Evolutionary conservation across 2,113 vertebrate genomes (phyloP).

Genomic region (Mormyrus lacerda): DNA sequence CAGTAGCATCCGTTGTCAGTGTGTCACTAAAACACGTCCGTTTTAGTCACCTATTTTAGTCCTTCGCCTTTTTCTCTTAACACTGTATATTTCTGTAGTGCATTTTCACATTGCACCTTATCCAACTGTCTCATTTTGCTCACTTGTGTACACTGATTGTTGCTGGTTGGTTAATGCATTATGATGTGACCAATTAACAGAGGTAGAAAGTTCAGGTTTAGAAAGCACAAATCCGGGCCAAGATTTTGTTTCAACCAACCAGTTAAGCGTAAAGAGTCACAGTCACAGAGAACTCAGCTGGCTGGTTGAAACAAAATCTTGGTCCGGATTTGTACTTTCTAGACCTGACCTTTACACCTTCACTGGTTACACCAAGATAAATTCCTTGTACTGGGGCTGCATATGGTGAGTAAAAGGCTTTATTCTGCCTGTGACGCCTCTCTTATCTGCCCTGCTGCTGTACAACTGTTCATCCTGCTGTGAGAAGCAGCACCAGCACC

Average conservation of each 20-base stretch:
- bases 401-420: neutral
- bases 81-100: neutral
- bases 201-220: neutral
- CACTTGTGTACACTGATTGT: neutral
- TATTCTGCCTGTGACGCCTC: neutral
- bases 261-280: neutral
- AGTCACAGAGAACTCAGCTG: neutral
- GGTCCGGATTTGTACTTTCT: neutral
- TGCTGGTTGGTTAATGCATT: neutral
- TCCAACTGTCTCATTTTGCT: neutral
- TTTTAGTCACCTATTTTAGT: neutral
- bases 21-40: neutral
- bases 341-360: neutral
- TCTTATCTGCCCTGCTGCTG: neutral
- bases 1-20: neutral
- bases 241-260: neutral
- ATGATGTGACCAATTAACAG: neutral
- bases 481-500: neutral
- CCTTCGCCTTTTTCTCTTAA: neutral
- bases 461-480: neutral
- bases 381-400: neutral
- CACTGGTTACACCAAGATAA: neutral
- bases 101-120: neutral
- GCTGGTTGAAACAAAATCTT: neutral
- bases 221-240: neutral